These are phyloP conservation scores for Bombus fervidus DNA, from an alignment of 1,140 invertebrate species.

Conservation along the genomic window DNA sequence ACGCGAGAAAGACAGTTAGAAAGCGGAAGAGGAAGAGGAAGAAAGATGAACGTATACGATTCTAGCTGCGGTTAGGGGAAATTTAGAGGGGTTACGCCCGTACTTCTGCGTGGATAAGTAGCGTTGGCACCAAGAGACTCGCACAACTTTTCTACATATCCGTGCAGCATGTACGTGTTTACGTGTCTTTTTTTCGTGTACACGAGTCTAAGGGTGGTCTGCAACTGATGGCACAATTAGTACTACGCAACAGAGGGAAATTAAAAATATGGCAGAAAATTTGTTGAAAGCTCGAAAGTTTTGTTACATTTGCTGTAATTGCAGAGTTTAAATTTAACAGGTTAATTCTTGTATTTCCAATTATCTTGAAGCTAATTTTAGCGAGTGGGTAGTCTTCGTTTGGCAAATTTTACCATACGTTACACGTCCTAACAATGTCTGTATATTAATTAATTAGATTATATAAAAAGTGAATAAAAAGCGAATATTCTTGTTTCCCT, in stretches of 20 bases:
- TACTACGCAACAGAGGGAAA: background rate
- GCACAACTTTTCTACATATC: constrained; percentile 5
- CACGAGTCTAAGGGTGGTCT: background rate
- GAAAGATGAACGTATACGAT: background rate
- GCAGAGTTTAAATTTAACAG: background rate
- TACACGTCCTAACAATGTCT: background rate
- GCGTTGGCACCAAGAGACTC: constrained; percentile 34
- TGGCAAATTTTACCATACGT: background rate
- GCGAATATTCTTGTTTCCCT: too few species aligned
- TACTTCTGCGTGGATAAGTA: constrained; percentile 19
- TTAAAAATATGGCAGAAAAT: background rate
- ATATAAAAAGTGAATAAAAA: background rate
- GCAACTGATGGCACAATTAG: background rate
- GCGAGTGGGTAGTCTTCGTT: too few species aligned
- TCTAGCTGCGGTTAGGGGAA: constrained; percentile 28
- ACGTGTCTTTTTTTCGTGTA: background rate
- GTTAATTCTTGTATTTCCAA: background rate
- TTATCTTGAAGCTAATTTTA: background rate
- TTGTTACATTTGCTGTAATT: background rate
- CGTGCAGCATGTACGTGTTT: background rate
- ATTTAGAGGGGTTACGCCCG: constrained; percentile 26
- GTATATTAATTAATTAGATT: background rate
- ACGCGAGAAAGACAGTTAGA: constrained; percentile 3
- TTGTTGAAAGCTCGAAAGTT: background rate
- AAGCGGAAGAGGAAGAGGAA: background rate